phyloP scores from a whole-genome alignment of 2,113 vertebrate genomes.

The Pipa parva region DNA sequence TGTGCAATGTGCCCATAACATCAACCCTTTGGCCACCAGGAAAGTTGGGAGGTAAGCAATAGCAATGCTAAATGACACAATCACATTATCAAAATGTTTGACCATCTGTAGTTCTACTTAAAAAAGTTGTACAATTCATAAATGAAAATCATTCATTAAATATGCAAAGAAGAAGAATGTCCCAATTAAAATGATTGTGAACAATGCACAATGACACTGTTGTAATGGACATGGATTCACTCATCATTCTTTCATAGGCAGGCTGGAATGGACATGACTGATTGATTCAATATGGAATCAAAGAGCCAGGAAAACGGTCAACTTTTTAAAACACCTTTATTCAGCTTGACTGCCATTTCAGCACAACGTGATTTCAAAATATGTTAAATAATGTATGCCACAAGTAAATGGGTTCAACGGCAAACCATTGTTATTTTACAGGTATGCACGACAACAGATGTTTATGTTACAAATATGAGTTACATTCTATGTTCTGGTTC shows the following conservation, averaged over 20 bases:
- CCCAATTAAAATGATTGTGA: no score
- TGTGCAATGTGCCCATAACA: no score
- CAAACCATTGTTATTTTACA: slow-evolving; percentile 5
- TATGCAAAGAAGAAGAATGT: no score
- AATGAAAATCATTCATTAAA: no score
- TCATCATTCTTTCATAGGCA: slow-evolving; percentile 23
- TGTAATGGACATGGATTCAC: slow-evolving; percentile 37
- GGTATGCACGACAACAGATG: not conserved
- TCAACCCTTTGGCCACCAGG: no score
- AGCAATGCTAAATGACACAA: no score
- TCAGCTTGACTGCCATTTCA: slow-evolving; percentile 13
- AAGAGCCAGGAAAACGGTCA: slow-evolving; percentile 15
- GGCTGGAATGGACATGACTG: slow-evolving; percentile 30
- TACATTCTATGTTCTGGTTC: slow-evolving; percentile 5
- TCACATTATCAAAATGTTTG: no score
- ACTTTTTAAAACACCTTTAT: slow-evolving; percentile 36
- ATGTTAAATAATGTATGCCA: slow-evolving; percentile 19
- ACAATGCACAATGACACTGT: not conserved
- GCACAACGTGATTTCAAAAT: slow-evolving; percentile 18
- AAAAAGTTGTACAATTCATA: no score
- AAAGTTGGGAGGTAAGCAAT: no score
- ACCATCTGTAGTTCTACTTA: no score
- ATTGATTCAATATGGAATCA: slow-evolving; percentile 40
- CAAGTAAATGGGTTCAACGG: slow-evolving; percentile 13
- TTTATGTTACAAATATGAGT: slow-evolving; percentile 4